Evolutionary conservation across 2,797 vertebrate species (phyloP), one percentile per base, ranked within the genome.

Genomic region (Clarias platycephalus): DNA sequence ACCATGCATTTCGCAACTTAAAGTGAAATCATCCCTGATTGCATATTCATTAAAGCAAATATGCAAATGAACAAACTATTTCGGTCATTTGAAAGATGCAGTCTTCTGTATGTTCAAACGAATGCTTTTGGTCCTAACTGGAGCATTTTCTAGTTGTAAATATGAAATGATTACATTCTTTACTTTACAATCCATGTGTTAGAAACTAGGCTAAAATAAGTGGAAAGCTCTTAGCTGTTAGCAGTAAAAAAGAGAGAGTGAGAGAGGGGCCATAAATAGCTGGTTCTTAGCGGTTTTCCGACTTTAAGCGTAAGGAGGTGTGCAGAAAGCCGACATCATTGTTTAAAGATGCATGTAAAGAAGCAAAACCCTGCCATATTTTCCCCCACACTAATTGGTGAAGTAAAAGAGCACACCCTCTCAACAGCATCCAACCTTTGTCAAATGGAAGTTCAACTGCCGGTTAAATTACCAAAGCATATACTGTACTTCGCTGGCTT

Each of bases 371-470:
- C 77, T 37, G 63, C 68, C 64, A 84, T 64, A 86, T 76, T 79
- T 60, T 60, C 76, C 70, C 49, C 49, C 68, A 53, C 34, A 86
- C n/a, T 89, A 82, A 90, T 84, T 86, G 77, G 71, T 6, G 44
- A 31, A 22, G 71, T 63, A 63, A 76, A 80, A 62, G 63, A 64
- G 82, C 74, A 72, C 49, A 68, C 1, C 9, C 15, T 82, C 76
- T 85, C 88, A 88, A 87, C 85, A 87, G 66, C 72, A 85, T 82
- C 57, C 28, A 34, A 74, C 79, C 58, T 80, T 86, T 67, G 83
- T 90, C 81, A 80, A 86, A 85, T 34, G 68, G 86, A 90, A 87
- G 92, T 92, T 93, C 91, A 93, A 31, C 84, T 76, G 31, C 13
- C 24, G 88, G 90, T 91, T 91, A 91, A 64, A 58, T 90, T 90